A percentile compares a stretch with the other conserved stretches of the same genome.
Evolutionary conservation across 2,113 vertebrate species (phyloP).

Genomic region (Lamprologus lemairii): DNA sequence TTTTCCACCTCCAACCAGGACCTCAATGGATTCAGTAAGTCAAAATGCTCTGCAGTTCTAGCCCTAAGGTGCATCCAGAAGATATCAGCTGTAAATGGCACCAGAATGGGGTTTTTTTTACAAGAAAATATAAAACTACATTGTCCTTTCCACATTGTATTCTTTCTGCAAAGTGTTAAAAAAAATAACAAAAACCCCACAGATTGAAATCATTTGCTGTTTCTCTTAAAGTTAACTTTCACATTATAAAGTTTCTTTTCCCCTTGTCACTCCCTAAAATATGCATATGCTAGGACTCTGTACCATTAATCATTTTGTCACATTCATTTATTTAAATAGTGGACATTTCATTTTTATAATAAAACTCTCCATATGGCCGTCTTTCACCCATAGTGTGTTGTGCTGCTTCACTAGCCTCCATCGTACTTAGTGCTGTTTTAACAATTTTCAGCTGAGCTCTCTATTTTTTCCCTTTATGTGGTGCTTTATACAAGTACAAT

Average conservation of each 20-base stretch:
- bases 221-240: not conserved
- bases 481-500: not conserved
- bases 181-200: not conserved
- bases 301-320: constrained; percentile 38
- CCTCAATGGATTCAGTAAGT: constrained; percentile 95
- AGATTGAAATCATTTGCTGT: not conserved
- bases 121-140: not conserved
- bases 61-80: not conserved
- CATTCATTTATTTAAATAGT: constrained; percentile 14
- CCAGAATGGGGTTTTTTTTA: rapidly evolving
- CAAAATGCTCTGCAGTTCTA: not conserved
- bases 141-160: not conserved
- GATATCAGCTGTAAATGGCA: not conserved
- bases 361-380: constrained; percentile 7
- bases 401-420: not conserved
- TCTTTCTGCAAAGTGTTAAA: not conserved
- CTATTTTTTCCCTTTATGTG: not conserved
- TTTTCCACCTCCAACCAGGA: constrained; percentile 93
- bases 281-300: not conserved
- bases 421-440: not conserved
- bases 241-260: not conserved
- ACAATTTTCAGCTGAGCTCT: not conserved
- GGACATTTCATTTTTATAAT: constrained; percentile 10
- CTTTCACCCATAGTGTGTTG: not conserved
- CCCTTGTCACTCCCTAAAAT: not conserved